Percentiles rank a stretch among this genome's conserved stretches.
These are phyloP conservation scores for Mormyrus lacerda DNA, from an alignment of 2,113 vertebrate species.

Conservation along the genomic window DNA sequence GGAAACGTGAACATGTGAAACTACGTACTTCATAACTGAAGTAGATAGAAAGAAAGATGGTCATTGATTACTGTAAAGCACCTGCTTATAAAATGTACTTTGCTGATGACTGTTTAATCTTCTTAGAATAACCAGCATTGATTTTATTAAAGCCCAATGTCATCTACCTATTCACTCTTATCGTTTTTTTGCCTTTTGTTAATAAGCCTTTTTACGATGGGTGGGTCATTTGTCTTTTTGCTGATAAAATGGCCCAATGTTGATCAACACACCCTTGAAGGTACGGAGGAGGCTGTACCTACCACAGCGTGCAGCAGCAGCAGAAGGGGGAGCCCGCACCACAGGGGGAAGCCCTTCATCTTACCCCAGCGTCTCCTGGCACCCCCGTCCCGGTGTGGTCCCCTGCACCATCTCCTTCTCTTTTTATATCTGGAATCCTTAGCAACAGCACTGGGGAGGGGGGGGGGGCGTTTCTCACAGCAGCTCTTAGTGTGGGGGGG, in stretches of 20 bases:
- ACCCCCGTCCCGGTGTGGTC: background rate
- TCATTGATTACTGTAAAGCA: background rate
- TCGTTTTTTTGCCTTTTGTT: background rate
- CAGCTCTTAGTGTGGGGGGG: too few relatives aligned
- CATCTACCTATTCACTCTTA: background rate
- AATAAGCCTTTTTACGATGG: background rate
- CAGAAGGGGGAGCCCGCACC: constrained; percentile 18
- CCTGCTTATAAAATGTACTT: background rate
- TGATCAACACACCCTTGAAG: too few relatives aligned
- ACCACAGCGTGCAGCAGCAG: constrained; percentile 27
- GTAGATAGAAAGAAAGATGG: background rate
- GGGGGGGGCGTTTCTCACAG: too few relatives aligned
- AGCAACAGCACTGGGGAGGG: background rate
- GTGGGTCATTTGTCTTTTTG: background rate
- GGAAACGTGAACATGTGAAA: background rate
- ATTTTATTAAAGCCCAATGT: background rate
- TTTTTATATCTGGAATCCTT: constrained; percentile 39
- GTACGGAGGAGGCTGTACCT: constrained; percentile 19
- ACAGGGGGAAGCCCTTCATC: constrained; percentile 25
- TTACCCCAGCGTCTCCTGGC: background rate
- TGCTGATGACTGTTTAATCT: background rate
- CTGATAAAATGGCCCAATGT: background rate
- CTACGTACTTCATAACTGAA: background rate
- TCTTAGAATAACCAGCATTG: background rate
- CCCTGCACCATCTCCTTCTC: background rate